Evolutionary conservation across 2,113 vertebrate species (phyloP).

Genomic region (Psittacus erithacus): DNA sequence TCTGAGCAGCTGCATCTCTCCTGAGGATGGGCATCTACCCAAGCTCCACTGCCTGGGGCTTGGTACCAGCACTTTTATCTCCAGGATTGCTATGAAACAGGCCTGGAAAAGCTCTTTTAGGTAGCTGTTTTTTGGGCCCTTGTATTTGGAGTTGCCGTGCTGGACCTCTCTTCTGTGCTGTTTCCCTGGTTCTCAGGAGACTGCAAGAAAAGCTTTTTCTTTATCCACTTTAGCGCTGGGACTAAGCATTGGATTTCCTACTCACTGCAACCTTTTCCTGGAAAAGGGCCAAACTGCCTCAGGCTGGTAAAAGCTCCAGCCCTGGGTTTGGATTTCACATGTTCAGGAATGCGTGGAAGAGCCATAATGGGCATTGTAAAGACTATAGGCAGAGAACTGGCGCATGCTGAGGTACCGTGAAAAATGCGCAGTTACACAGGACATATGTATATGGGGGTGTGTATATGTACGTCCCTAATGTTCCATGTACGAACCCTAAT

Average conservation of each 20-base stretch:
- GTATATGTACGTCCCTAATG: background rate
- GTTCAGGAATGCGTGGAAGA: background rate
- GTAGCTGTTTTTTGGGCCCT: background rate
- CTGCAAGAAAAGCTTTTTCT: background rate
- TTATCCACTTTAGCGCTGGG: background rate
- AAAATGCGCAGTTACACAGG: background rate
- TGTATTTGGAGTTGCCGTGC: background rate
- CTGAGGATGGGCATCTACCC: background rate
- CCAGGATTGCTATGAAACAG: rapidly evolving
- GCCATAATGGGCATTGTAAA: background rate
- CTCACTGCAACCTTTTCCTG: background rate
- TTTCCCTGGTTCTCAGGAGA: background rate
- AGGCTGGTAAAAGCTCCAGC: background rate
- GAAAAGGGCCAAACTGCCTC: background rate
- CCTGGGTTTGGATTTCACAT: background rate
- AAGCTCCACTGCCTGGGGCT: background rate
- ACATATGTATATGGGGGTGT: rapidly evolving
- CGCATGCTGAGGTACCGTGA: background rate
- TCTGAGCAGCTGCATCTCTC: background rate
- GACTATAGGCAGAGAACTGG: background rate
- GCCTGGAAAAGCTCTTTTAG: background rate
- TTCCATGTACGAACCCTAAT: too few species aligned
- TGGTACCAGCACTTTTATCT: background rate
- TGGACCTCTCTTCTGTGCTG: background rate
- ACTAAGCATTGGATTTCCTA: background rate